These are phyloP conservation scores for Diprion similis DNA, from an alignment of 1,140 invertebrate genomes.

Conservation along the genomic window DNA sequence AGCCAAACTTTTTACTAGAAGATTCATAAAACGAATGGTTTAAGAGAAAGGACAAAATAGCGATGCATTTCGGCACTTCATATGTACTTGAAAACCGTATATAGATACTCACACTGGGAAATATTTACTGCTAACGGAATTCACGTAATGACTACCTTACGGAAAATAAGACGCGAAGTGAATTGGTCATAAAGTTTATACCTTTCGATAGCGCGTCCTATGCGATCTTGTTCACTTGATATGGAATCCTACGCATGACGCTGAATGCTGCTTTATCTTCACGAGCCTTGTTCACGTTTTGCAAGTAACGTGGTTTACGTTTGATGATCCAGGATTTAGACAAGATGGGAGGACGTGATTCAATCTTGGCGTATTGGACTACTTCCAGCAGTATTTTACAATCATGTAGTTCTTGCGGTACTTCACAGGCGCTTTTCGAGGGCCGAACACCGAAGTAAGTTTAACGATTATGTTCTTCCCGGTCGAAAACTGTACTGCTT, in stretches of 20 bases:
- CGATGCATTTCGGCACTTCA: too few species aligned
- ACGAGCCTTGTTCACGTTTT: too few species aligned
- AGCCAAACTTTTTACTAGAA: not conserved
- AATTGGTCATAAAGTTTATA: constrained; percentile 46
- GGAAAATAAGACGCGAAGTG: constrained; percentile 49
- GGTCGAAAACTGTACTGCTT: too few species aligned
- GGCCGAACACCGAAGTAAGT: too few species aligned
- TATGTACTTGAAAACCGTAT: too few species aligned
- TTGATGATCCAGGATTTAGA: too few species aligned
- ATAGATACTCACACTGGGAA: not conserved
- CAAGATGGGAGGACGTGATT: not conserved
- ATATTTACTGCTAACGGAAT: not conserved
- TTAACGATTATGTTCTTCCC: too few species aligned
- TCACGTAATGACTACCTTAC: constrained; percentile 39
- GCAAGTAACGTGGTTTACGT: too few species aligned
- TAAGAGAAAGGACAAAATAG: too few species aligned
- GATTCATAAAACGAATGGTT: too few species aligned
- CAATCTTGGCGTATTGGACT: not conserved
- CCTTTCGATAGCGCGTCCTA: not conserved
- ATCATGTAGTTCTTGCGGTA: not conserved
- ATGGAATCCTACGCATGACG: too few species aligned
- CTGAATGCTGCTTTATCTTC: not conserved
- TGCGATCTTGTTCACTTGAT: not conserved
- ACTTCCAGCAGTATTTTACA: not conserved
- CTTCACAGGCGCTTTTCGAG: too few species aligned